Evolutionary conservation across 1,140 invertebrate species (phyloP).

Genomic region (Holcopasites calliopsidis): DNA sequence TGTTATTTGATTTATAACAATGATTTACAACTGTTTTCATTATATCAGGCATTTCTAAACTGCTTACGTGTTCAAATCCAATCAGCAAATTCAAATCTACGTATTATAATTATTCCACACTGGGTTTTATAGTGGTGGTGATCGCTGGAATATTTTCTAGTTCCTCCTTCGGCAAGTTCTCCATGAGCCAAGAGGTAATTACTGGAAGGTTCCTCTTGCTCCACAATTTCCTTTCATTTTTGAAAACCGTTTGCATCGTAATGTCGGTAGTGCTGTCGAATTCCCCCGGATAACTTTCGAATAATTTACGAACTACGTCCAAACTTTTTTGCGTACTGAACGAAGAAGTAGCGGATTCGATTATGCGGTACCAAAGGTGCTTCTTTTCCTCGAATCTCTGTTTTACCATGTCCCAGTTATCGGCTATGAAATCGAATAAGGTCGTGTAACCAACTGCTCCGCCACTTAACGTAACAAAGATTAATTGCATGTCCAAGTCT

Average conservation of each 20-base stretch:
- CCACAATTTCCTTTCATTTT: slow-evolving; percentile 85
- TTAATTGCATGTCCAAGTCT: slow-evolving; percentile 86
- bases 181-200: slow-evolving; percentile 84
- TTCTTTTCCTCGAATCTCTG: slow-evolving; percentile 83
- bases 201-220: slow-evolving; percentile 85
- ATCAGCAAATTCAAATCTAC: background rate
- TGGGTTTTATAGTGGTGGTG: background rate
- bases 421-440: slow-evolving; percentile 84
- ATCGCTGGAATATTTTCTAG: slow-evolving; percentile 25
- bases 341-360: slow-evolving; percentile 84
- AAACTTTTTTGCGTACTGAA: slow-evolving; percentile 87
- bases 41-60: background rate
- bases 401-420: slow-evolving; percentile 84
- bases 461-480: slow-evolving; percentile 86
- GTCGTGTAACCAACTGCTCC: slow-evolving; percentile 84
- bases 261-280: slow-evolving; percentile 84
- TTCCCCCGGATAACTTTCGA: slow-evolving; percentile 81
- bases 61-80: background rate
- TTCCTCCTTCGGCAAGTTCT: slow-evolving; percentile 73
- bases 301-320: slow-evolving; percentile 83
- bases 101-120: slow-evolving; percentile 1
- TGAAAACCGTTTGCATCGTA: slow-evolving; percentile 84
- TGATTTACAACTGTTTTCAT: background rate
- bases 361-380: slow-evolving; percentile 86
- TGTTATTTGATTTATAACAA: too few species aligned